Conservation (phyloP, 37 sponge, comb jelly and placozoan genomes). For the Hormiphora californensis region DNA sequence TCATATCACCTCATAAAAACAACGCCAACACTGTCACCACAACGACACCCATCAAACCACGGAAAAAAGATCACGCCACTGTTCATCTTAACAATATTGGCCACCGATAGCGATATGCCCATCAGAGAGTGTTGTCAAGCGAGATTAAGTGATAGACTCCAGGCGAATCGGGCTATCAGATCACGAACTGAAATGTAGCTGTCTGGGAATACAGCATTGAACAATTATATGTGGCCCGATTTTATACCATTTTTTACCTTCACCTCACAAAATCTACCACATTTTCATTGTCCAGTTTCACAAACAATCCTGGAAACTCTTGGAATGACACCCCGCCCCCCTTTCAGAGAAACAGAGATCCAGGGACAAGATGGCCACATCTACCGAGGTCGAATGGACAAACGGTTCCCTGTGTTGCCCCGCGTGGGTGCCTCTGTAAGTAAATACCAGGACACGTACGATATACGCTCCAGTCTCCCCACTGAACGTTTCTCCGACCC, state of each 20-base stretch:
- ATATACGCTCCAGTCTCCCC: neutral
- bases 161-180: too few species aligned
- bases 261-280: too few species aligned
- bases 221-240: too few species aligned
- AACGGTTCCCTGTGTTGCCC: conserved; percentile 36
- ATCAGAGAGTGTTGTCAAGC: too few species aligned
- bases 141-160: too few species aligned
- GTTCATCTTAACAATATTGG: neutral
- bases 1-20: neutral
- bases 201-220: too few species aligned
- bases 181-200: too few species aligned
- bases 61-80: neutral
- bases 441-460: neutral
- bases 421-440: conserved; percentile 29
- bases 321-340: too few species aligned
- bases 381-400: conserved; percentile 70
- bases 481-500: neutral
- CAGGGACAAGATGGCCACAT: conserved; percentile 91
- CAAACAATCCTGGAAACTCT: too few species aligned
- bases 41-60: conserved; percentile 9
- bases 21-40: neutral
- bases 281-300: too few species aligned
- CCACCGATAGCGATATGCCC: too few species aligned
- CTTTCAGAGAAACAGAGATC: conserved; percentile 65
- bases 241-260: too few species aligned